Base-by-base conservation (phyloP, 2,113 vertebrate genomes). In the Tor tambroides region DNA sequence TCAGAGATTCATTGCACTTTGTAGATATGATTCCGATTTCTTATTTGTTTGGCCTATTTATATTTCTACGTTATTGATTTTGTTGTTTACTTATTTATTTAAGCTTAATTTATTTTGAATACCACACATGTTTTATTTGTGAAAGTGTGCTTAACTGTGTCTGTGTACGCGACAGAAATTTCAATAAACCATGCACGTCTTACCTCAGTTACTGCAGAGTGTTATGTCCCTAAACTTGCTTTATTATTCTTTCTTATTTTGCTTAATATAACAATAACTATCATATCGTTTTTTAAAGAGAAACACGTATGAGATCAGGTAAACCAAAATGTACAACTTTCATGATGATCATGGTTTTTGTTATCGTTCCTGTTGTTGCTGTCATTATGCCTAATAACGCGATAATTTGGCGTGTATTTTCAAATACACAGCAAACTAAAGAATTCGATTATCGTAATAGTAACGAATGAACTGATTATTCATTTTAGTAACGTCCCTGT, bases 131-230 rank as follows among this genome's bases (percentile, higher is more conserved):
- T 94, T 95, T 95, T 93, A 93, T 95, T 95, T 95, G 94, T 95
- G 94, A 92, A 93, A 92, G 94, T 95, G 94, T 96, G 94, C 93
- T 95, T 94, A 93, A 94, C 43, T 46, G 43, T 46, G 43, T 46
- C 96, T 95, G 94, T 97, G 95, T 96, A 96, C 94, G 94, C 94
- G 95, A 93, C 95, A 95, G 95, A 95, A 96, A 95, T 94, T 96
- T 93, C 93, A 98, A 97, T 97, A 97, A 98, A 97, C 92, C 95
- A 94, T 96, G 97, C 96, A 97, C 96, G 96, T 97, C 96, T 96
- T 96, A 96, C 95, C 95, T 95, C 95, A 93, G 86, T 69, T 87
- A 90, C 90, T 94, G 82, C 85, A 83, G 79, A 7, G 79, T 77
- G 88, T 86, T 91, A 91, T 93, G 71, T 35, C 59, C 30, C 21